phyloP scores from a whole-genome alignment of 2,113 vertebrate genomes.

The Rattus rattus region DNA sequence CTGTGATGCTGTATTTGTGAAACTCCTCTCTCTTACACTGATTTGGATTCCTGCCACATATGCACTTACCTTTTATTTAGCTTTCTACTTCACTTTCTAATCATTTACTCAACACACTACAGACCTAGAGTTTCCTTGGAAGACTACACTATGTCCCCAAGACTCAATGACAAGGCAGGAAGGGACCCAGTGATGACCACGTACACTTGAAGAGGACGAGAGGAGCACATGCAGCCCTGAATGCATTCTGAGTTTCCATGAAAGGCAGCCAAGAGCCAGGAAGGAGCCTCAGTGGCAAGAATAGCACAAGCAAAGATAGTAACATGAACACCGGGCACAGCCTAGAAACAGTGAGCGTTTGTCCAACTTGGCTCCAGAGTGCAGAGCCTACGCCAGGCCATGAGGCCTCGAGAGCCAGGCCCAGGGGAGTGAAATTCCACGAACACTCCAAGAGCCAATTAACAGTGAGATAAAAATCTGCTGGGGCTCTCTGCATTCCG shows the following conservation, averaged over 20 bases:
- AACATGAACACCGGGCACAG: neutral
- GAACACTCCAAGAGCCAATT: neutral
- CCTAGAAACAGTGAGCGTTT: neutral
- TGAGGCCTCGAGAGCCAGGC: neutral
- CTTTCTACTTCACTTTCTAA: neutral
- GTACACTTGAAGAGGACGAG: neutral
- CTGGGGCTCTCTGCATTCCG: neutral
- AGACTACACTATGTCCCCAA: neutral
- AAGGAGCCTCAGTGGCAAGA: neutral
- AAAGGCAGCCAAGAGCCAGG: neutral
- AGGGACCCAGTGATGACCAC: neutral
- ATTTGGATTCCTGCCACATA: neutral
- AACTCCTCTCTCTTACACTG: neutral
- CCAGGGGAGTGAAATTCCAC: conserved; percentile 19
- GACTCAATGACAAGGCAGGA: neutral
- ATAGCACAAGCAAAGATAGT: neutral
- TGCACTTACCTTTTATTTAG: neutral
- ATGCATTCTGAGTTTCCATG: neutral
- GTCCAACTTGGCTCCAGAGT: neutral
- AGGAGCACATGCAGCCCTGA: too few relatives aligned
- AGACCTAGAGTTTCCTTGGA: neutral
- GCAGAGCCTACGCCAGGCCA: neutral
- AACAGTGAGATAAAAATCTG: neutral
- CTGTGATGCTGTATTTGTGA: neutral
- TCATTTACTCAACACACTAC: neutral